These are phyloP conservation scores for Steinernema hermaphroditum DNA, from an alignment of 2,888 invertebrate genomes.

Conservation along the genomic window DNA sequence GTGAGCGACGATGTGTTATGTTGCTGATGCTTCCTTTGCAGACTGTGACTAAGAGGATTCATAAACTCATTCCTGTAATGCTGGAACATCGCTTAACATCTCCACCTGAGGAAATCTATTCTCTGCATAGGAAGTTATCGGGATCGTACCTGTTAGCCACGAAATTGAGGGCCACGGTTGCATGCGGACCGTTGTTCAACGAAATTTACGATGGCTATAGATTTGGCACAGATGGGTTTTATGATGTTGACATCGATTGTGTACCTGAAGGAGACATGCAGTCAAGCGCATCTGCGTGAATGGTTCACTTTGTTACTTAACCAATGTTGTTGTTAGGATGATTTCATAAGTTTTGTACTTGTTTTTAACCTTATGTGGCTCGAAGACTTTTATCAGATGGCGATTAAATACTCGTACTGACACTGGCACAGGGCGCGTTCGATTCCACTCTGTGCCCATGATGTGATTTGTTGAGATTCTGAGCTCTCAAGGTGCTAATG, in stretches of 20 bases:
- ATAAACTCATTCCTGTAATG: constrained; percentile 87
- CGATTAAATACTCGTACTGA: too few relatives aligned
- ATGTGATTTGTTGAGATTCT: too few relatives aligned
- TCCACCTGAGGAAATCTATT: constrained; percentile 97
- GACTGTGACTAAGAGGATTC: constrained; percentile 79
- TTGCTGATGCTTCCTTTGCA: constrained; percentile 27
- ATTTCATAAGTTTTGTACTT: too few relatives aligned
- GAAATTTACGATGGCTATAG: constrained; percentile 55
- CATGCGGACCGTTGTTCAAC: constrained; percentile 62
- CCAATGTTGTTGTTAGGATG: too few relatives aligned
- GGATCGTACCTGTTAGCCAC: constrained; percentile 71
- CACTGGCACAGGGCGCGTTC: too few relatives aligned
- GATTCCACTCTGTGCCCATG: too few relatives aligned
- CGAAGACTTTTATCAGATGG: too few relatives aligned
- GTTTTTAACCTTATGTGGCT: too few relatives aligned
- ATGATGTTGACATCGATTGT: constrained; percentile 52
- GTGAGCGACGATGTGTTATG: constrained; percentile 69
- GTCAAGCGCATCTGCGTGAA: not conserved
- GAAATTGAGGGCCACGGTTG: constrained; percentile 62
- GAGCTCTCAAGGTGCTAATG: too few relatives aligned
- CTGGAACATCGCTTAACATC: constrained; percentile 85
- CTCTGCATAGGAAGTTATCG: constrained; percentile 91
- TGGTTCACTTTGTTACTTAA: too few relatives aligned
- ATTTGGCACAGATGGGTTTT: constrained; percentile 52
- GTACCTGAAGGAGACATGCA: not conserved